Conservation (phyloP, 2,113 vertebrate species). For the Callopanchax toddi region DNA sequence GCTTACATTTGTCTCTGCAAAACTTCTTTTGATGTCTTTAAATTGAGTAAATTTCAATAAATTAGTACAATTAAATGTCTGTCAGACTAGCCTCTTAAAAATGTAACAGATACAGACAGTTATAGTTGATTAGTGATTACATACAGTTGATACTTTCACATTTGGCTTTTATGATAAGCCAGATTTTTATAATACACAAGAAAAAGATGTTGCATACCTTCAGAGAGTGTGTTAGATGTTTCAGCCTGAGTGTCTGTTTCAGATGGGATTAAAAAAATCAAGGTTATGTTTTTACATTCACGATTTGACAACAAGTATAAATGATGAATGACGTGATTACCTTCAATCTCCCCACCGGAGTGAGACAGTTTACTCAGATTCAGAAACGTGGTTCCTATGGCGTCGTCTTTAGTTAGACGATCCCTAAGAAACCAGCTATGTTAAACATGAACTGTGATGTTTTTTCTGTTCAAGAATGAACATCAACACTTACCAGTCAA, state of each 20-base stretch:
- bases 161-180: too few species aligned
- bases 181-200: background rate
- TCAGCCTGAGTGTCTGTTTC: conserved; percentile 51
- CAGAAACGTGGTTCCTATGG: conserved; percentile 89
- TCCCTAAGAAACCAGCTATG: conserved; percentile 80
- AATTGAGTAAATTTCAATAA: too few species aligned
- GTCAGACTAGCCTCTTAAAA: too few species aligned
- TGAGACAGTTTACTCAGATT: conserved; percentile 91
- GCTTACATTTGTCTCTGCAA: too few species aligned
- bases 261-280: conserved; percentile 8
- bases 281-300: too few species aligned
- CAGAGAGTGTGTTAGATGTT: conserved; percentile 33
- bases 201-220: conserved; percentile 44
- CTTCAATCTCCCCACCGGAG: conserved; percentile 90
- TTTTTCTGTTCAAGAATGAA: background rate
- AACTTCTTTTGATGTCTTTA: too few species aligned
- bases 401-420: conserved; percentile 90
- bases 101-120: too few species aligned
- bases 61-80: too few species aligned
- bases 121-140: too few species aligned
- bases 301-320: too few species aligned
- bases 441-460: conserved; percentile 4
- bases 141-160: too few species aligned
- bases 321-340: conserved; percentile 72
- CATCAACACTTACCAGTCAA: conserved; percentile 87